Conservation (phyloP, 2,888 invertebrate genomes). For the Adelognathus sp. region DNA sequence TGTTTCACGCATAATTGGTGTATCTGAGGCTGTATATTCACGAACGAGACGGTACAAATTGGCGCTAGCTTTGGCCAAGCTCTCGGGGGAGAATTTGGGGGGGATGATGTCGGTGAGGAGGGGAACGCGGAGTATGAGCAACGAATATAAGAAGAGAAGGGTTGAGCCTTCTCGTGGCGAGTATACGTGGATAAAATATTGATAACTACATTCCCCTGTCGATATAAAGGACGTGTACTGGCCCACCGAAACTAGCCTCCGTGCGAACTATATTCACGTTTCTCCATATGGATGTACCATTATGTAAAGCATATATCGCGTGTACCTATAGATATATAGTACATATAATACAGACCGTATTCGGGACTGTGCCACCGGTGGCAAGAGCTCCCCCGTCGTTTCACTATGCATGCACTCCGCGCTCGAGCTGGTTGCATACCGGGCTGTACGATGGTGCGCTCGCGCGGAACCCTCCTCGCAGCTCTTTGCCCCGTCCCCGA, state of each 20-base stretch:
- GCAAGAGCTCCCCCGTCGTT: neutral
- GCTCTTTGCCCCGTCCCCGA: neutral
- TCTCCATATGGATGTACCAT: conserved; percentile 15
- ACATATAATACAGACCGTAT: conserved; percentile 8
- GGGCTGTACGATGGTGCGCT: conserved; percentile 26
- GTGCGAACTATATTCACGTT: conserved; percentile 3
- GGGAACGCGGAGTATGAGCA: neutral
- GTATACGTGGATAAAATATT: conserved; percentile 67
- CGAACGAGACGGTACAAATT: conserved; percentile 57
- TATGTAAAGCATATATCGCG: conserved; percentile 10
- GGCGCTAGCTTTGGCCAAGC: conserved; percentile 58
- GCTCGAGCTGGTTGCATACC: neutral
- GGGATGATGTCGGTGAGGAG: conserved; percentile 57
- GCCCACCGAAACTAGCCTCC: conserved; percentile 10
- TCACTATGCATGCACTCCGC: conserved; percentile 21
- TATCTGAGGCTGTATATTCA: conserved; percentile 22
- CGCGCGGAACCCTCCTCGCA: conserved; percentile 27
- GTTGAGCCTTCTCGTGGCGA: conserved; percentile 35
- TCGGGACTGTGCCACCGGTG: conserved; percentile 1
- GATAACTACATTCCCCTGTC: conserved; percentile 51
- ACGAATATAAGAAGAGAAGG: conserved; percentile 33
- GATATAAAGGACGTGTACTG: neutral
- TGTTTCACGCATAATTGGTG: neutral
- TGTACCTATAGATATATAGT: neutral
- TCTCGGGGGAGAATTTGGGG: conserved; percentile 65